These are phyloP conservation scores for Cervus canadensis DNA, from an alignment of 2,113 vertebrate species.

Conservation along the genomic window DNA sequence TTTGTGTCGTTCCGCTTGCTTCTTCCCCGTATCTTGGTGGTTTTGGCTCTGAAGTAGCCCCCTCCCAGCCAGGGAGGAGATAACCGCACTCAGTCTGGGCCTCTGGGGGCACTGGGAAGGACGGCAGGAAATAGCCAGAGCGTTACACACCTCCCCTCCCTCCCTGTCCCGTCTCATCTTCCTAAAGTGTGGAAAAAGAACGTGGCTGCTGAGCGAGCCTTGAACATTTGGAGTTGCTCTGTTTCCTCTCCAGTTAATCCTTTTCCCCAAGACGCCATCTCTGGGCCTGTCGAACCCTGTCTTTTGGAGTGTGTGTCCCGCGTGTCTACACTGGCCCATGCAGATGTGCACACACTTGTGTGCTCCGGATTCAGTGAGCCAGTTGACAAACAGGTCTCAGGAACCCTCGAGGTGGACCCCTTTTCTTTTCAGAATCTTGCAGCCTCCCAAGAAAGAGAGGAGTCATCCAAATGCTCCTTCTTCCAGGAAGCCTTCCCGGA, in stretches of 20 bases:
- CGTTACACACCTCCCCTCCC: constrained; percentile 26
- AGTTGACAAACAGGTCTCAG: not conserved
- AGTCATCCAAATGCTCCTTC: not conserved
- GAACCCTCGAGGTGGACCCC: not conserved
- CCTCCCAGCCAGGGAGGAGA: constrained; percentile 60
- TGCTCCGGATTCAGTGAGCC: not conserved
- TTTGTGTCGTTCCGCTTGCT: not conserved
- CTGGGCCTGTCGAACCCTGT: not conserved
- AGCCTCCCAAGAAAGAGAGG: not conserved
- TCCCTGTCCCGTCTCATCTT: not conserved
- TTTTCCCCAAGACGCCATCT: fast-evolving
- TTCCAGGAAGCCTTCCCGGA: constrained; percentile 5
- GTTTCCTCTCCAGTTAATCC: not conserved
- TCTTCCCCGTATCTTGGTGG: constrained; percentile 19
- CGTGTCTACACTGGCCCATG: fast-evolving
- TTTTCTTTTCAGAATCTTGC: not conserved
- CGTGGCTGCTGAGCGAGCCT: not conserved
- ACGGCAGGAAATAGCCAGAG: constrained; percentile 64
- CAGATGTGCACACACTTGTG: too few species aligned
- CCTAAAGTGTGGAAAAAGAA: not conserved
- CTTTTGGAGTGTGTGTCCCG: not conserved
- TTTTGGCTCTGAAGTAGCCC: constrained; percentile 34
- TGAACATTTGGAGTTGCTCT: not conserved
- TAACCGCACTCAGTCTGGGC: not conserved
- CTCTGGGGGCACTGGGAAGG: constrained; percentile 26